Conservation (phyloP, 2,113 vertebrate species). For the Ictalurus furcatus region DNA sequence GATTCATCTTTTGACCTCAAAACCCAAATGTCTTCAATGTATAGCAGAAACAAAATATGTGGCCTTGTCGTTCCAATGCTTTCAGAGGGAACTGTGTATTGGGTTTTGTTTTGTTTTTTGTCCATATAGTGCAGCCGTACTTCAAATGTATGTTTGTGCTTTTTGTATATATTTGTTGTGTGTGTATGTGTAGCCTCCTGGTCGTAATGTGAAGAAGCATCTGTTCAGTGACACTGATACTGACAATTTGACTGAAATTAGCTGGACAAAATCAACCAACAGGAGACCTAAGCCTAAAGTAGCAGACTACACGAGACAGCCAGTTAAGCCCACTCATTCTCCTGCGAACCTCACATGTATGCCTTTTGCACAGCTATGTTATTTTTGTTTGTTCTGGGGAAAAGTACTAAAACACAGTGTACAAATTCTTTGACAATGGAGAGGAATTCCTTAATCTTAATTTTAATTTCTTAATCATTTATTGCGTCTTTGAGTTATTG, state of each 20-base stretch:
- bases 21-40: not conserved
- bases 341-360: conserved; percentile 57
- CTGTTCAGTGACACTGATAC: conserved; percentile 89
- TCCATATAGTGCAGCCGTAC: not conserved
- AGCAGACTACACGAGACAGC: conserved; percentile 77
- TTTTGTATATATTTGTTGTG: conserved; percentile 6
- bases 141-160: not conserved
- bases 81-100: not conserved
- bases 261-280: conserved; percentile 82
- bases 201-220: conserved; percentile 72
- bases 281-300: conserved; percentile 78
- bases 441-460: not conserved
- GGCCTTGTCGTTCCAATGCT: not conserved
- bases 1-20: not conserved
- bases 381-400: not conserved
- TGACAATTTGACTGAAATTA: conserved; percentile 78
- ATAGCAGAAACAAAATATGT: not conserved
- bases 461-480: not conserved
- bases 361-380: conserved; percentile 13
- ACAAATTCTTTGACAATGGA: not conserved
- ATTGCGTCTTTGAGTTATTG: not conserved
- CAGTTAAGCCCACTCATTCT: conserved; percentile 43
- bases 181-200: conserved; percentile 23
- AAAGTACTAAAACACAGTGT: not conserved
- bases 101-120: not conserved